Base-by-base conservation (phyloP, 2,113 vertebrate species). In the Azemiops feae region DNA sequence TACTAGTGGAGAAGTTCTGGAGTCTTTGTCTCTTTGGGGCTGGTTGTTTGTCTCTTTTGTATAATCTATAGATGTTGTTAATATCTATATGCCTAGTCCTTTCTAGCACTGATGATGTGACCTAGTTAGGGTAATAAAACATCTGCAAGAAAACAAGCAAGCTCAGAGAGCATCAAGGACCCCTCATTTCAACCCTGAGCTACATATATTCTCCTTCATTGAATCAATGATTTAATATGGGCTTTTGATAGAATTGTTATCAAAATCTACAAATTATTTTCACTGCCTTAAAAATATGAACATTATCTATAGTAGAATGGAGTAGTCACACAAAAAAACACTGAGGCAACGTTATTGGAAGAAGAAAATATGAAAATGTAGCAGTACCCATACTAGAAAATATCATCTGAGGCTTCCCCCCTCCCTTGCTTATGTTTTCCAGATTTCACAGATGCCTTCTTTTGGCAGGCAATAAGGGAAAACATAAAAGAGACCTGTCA, bases 401-500 rank as follows among this genome's bases (percentile, higher is more conserved):
- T 87, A 87, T 64, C 18, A 87, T 50, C 7, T 16, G 11, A 88
- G 69, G 16, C 69, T 39, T 1, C n/a, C 69, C 69, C n/a, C n/a
- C 1, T 16, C 14, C 64, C 64, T 81, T 81, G 74, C 57, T 88
- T 88, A 11, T 88, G 57, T 60, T 53, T 53, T 88, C 23, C 91
- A 53, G 47, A 69, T 88, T 87, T 69, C 86, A 92, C 85, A 92
- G 85, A 92, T 58, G 85, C 34, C 64, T 91, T 81, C 50, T 91
- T 91, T 81, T 81, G 64, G 90, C 64, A 91, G 90, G 53, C 52
- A 52, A 50, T 14, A 92, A 25, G 55, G 27, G 53, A 43, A 92
- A 92, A 60, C 43, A 92, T 92, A 92, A 60, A 92, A 92, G 91
- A 47, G 30, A 30, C 12, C 55, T 92, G 85, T 45, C 85, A 87